A percentile compares a stretch with the other conserved stretches of the same genome.
Conservation (phyloP, 2,797 vertebrate genomes). For the Tauraco hartlaubi region DNA sequence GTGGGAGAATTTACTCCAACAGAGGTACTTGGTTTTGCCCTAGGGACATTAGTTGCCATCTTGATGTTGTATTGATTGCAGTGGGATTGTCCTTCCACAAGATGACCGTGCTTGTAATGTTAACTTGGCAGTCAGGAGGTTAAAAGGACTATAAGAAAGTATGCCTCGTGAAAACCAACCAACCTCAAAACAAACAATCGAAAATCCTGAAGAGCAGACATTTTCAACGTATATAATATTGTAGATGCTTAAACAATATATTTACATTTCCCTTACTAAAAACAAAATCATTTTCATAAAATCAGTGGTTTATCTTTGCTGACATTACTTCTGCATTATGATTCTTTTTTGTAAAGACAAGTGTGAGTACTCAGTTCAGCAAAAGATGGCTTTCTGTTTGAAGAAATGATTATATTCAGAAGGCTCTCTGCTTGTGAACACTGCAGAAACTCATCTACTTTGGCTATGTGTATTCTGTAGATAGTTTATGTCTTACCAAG, state of each 20-base stretch:
- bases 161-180: not conserved
- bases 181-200: not conserved
- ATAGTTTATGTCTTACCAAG: not conserved
- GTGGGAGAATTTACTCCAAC: not conserved
- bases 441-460: not conserved
- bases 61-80: conserved; percentile 15
- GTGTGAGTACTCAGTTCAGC: conserved; percentile 22
- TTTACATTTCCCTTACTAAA: conserved; percentile 39
- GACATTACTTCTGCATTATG: not conserved
- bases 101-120: not conserved
- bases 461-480: not conserved
- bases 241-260: conserved; percentile 1
- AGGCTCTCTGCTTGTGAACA: not conserved
- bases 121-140: not conserved
- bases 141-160: not conserved
- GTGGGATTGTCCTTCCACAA: not conserved
- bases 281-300: conserved; percentile 1
- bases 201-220: not conserved
- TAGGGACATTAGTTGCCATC: conserved; percentile 5
- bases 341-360: conserved; percentile 40
- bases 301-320: conserved; percentile 43
- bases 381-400: conserved; percentile 45
- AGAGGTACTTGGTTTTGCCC: conserved; percentile 47
- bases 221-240: conserved; percentile 13
- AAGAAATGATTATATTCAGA: conserved; percentile 28